Percentiles rank a stretch among this genome's conserved stretches.
Evolutionary conservation across 2,113 vertebrate genomes (phyloP).

Genomic region (Hoplias malabaricus): DNA sequence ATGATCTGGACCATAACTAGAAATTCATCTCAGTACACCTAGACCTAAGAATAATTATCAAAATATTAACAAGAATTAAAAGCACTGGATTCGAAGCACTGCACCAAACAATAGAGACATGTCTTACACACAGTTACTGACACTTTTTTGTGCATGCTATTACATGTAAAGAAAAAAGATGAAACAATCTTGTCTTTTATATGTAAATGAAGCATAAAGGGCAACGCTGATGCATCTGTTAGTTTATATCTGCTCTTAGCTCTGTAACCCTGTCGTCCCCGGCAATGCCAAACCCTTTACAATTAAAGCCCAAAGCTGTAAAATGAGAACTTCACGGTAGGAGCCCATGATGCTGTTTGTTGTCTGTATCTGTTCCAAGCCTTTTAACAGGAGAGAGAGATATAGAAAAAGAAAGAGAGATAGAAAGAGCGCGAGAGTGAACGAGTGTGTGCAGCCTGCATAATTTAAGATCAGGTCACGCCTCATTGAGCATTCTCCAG

Average conservation of each 20-base stretch:
- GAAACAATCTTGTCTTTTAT: not conserved
- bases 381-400: slow-evolving; percentile 26
- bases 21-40: too few relatives aligned
- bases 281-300: not conserved
- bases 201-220: not conserved
- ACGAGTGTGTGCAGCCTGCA: slow-evolving; percentile 15
- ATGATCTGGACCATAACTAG: too few relatives aligned
- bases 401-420: too few relatives aligned
- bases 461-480: slow-evolving; percentile 43
- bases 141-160: too few relatives aligned
- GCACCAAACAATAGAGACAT: too few relatives aligned
- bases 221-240: not conserved
- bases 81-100: too few relatives aligned
- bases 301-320: slow-evolving; percentile 10
- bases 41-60: too few relatives aligned
- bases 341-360: not conserved
- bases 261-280: too few relatives aligned
- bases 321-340: not conserved
- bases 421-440: too few relatives aligned
- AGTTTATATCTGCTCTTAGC: not conserved
- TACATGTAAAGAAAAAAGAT: not conserved
- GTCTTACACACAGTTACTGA: too few relatives aligned
- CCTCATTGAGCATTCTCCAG: slow-evolving; percentile 22
- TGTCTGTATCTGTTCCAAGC: slow-evolving; percentile 28
- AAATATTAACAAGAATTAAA: too few relatives aligned